phyloP scores from a whole-genome alignment of 2,113 vertebrate species.

The Platysteira castanea region DNA sequence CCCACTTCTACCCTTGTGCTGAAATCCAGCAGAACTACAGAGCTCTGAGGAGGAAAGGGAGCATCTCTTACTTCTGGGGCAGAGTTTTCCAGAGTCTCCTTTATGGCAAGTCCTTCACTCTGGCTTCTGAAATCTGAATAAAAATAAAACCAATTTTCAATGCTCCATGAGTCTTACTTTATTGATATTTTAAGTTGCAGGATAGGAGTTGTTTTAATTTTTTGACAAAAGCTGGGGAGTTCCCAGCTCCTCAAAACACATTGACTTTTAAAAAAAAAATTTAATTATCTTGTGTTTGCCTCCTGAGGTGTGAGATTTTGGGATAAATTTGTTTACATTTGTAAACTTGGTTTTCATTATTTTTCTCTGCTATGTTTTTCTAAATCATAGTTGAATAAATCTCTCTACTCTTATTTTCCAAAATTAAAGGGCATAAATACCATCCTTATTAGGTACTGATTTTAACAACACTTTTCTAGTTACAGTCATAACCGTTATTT shows the following conservation, averaged over 20 bases:
- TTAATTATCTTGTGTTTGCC: background rate
- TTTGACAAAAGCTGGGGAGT: background rate
- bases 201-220: background rate
- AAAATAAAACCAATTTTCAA: background rate
- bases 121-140: background rate
- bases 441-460: accelerated
- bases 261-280: background rate
- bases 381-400: background rate
- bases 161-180: background rate
- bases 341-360: background rate
- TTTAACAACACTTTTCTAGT: background rate
- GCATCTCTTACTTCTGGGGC: background rate
- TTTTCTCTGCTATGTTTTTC: background rate
- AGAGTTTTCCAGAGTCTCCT: background rate
- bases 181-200: background rate
- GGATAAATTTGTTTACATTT: background rate
- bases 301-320: background rate
- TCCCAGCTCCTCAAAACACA: background rate
- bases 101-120: background rate
- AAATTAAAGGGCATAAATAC: background rate
- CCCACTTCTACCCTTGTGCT: background rate
- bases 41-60: background rate
- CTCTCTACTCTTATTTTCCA: background rate
- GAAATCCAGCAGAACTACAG: background rate
- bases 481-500: background rate